Conservation (phyloP, 2,113 vertebrate species). For the Albula goreensis region DNA sequence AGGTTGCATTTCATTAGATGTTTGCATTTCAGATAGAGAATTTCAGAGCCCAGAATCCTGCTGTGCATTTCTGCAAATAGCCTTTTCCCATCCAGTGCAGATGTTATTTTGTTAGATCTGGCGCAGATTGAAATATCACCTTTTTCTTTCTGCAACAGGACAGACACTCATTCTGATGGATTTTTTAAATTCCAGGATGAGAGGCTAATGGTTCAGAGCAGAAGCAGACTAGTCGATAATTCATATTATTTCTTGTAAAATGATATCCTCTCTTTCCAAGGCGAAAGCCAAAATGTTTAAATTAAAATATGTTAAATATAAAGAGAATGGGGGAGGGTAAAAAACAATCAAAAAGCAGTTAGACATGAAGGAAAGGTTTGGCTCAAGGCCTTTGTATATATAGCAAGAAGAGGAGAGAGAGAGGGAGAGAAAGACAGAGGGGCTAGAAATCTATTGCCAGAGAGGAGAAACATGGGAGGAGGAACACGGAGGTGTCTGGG, state of each 20-base stretch:
- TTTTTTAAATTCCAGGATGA: conserved; percentile 1
- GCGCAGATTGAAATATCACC: not conserved
- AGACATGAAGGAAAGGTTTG: conserved; percentile 14
- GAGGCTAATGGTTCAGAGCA: not conserved
- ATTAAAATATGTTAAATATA: conserved; percentile 18
- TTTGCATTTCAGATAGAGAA: conserved; percentile 21
- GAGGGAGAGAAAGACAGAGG: not conserved
- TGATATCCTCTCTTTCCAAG: conserved; percentile 18
- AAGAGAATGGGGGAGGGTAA: conserved; percentile 7
- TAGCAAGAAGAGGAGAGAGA: not conserved
- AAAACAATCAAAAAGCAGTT: conserved; percentile 22
- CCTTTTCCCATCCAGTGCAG: not conserved
- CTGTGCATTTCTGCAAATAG: not conserved
- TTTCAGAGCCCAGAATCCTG: conserved; percentile 1
- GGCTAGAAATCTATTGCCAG: not conserved
- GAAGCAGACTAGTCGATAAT: conserved; percentile 15
- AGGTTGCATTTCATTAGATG: conserved; percentile 30
- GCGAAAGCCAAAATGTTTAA: conserved; percentile 27
- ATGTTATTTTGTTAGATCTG: not conserved
- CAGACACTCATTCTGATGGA: conserved; percentile 21
- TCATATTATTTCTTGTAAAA: conserved; percentile 23
- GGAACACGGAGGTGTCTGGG: conserved; percentile 22
- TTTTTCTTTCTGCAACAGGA: not conserved
- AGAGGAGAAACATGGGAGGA: conserved; percentile 22
- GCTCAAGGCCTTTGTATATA: conserved; percentile 28